A percentile compares a stretch with the other conserved stretches of the same genome.
Conservation (phyloP, 1,140 invertebrate genomes). For the Leptonema lineaticorne region DNA sequence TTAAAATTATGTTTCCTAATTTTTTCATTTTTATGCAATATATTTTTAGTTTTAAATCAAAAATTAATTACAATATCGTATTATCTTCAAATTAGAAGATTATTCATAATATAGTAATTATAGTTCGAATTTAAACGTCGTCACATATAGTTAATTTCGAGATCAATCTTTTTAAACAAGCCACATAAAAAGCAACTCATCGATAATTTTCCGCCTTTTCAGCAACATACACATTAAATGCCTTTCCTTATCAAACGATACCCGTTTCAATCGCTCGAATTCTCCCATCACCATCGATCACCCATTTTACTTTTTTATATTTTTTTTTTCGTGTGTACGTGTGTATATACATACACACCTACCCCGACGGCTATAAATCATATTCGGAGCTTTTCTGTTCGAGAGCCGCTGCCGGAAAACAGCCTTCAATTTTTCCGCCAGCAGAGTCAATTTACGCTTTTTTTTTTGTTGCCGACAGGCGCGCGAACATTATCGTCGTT, state of each 20-base stretch:
- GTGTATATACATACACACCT: background rate
- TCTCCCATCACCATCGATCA: background rate
- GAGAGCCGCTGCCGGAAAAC: slow-evolving; percentile 7
- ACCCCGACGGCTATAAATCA: slow-evolving; percentile 18
- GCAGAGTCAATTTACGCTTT: slow-evolving; percentile 20
- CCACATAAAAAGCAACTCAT: too few species aligned
- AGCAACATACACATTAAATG: too few species aligned
- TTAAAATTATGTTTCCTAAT: too few species aligned
- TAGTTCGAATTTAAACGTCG: too few species aligned
- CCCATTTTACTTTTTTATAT: background rate
- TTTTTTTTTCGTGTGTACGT: background rate
- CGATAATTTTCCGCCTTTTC: background rate
- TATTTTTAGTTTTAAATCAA: too few species aligned
- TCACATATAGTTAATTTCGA: too few species aligned
- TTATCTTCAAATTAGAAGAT: too few species aligned
- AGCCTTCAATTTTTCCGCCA: slow-evolving; percentile 12
- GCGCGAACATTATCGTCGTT: slow-evolving; percentile 28
- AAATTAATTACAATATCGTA: too few species aligned
- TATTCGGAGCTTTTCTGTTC: slow-evolving; percentile 17
- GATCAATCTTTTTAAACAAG: too few species aligned
- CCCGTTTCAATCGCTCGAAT: background rate
- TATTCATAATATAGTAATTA: too few species aligned
- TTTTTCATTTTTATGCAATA: too few species aligned
- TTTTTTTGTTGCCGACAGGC: slow-evolving; percentile 16
- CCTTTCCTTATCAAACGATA: too few species aligned